These are phyloP conservation scores for Ochropleura plecta DNA, from an alignment of 2,888 invertebrate species.

Conservation along the genomic window DNA sequence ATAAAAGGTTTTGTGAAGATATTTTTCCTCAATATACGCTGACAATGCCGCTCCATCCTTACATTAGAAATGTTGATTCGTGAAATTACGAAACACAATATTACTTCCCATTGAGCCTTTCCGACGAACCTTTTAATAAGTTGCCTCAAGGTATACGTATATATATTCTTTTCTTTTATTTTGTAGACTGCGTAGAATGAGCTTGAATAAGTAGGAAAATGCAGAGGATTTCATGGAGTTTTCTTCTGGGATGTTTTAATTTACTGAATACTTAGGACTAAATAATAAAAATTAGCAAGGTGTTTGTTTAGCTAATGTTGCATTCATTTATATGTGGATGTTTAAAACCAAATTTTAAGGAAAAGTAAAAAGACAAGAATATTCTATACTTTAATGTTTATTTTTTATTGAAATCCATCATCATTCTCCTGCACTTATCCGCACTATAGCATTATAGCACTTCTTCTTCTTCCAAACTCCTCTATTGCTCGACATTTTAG, in stretches of 20 bases:
- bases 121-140: slow-evolving; percentile 55
- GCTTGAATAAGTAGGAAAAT: slow-evolving; percentile 9
- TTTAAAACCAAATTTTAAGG: not conserved
- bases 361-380: not conserved
- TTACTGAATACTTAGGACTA: not conserved
- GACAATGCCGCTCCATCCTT: slow-evolving; percentile 49
- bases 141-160: slow-evolving; percentile 12
- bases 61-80: slow-evolving; percentile 62
- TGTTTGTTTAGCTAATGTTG: not conserved
- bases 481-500: too few species aligned
- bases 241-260: not conserved
- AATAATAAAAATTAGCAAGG: not conserved
- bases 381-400: not conserved
- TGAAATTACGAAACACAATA: slow-evolving; percentile 63
- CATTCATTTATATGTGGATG: not conserved
- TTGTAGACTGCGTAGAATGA: not conserved
- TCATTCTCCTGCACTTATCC: too few species aligned
- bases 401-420: not conserved
- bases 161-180: slow-evolving; percentile 24
- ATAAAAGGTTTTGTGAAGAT: slow-evolving; percentile 42
- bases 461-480: too few species aligned
- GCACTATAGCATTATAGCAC: too few species aligned
- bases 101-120: slow-evolving; percentile 55
- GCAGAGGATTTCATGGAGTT: not conserved
- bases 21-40: slow-evolving; percentile 59